These are phyloP conservation scores for Troides oblongomaculatus DNA, from an alignment of 2,888 invertebrate genomes.

Conservation along the genomic window DNA sequence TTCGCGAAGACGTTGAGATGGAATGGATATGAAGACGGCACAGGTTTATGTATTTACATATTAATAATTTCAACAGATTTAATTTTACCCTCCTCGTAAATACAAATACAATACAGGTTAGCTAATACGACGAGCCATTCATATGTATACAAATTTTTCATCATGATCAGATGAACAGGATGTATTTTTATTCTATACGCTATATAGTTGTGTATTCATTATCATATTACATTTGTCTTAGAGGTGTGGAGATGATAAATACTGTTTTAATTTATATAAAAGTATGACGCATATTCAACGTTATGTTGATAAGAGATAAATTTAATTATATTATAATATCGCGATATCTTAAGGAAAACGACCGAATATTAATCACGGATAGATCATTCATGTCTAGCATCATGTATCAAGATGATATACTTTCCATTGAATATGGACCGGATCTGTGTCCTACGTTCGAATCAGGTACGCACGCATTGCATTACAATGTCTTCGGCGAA, in stretches of 20 bases:
- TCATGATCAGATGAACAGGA: not conserved
- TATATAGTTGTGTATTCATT: too few species aligned
- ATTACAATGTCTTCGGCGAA: constrained; percentile 18
- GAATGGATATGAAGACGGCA: not conserved
- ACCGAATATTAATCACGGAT: not conserved
- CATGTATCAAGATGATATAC: constrained; percentile 24
- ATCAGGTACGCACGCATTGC: constrained; percentile 26
- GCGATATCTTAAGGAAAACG: not conserved
- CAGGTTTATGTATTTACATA: not conserved
- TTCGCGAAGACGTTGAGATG: too few species aligned
- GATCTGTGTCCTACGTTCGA: constrained; percentile 23
- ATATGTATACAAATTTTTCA: not conserved
- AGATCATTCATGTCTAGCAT: not conserved
- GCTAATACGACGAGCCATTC: not conserved
- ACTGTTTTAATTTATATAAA: too few species aligned
- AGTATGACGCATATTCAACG: too few species aligned
- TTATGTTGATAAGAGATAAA: too few species aligned
- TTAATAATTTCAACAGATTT: not conserved
- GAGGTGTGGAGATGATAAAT: too few species aligned
- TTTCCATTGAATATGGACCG: constrained; percentile 25
- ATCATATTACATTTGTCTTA: too few species aligned
- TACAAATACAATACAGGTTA: not conserved
- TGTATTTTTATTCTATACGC: too few species aligned
- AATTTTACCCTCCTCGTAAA: not conserved
- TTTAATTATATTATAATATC: too few species aligned